Percentiles rank a stretch among this genome's conserved stretches.
Conservation (phyloP, 2,797 vertebrate species). For the Oryzias dopingdopingensis region DNA sequence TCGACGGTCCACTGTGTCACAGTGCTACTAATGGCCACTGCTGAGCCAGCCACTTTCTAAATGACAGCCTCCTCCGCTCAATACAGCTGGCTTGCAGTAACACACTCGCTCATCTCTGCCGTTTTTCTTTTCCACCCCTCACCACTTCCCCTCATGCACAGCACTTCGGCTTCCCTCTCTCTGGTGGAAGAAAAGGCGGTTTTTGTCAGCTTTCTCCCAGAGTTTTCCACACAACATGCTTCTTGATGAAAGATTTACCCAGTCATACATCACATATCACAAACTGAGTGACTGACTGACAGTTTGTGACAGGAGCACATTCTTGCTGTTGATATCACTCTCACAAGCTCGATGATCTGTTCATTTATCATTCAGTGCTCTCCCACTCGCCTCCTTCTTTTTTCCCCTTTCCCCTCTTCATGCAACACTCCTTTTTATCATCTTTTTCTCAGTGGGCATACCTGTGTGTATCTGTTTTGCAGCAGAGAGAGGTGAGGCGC, state of each 20-base stretch:
- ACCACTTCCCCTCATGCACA: slow-evolving; percentile 45
- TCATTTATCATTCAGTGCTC: slow-evolving; percentile 57
- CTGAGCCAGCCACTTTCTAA: slow-evolving; percentile 78
- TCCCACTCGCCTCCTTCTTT: slow-evolving; percentile 31
- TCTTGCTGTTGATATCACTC: slow-evolving; percentile 44
- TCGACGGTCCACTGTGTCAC: slow-evolving; percentile 70
- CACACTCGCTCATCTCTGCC: slow-evolving; percentile 34
- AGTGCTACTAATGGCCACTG: slow-evolving; percentile 73
- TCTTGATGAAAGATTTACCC: slow-evolving; percentile 55
- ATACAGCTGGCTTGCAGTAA: slow-evolving; percentile 70
- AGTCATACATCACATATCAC: slow-evolving; percentile 51
- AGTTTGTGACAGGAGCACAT: slow-evolving; percentile 40
- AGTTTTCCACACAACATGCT: slow-evolving; percentile 51
- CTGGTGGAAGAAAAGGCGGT: slow-evolving; percentile 37
- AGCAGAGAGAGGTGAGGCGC: slow-evolving; percentile 35
- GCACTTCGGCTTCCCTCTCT: slow-evolving; percentile 28
- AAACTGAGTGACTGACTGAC: slow-evolving; percentile 47
- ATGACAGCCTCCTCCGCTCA: slow-evolving; percentile 74
- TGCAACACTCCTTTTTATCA: slow-evolving; percentile 49
- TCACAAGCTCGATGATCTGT: slow-evolving; percentile 39
- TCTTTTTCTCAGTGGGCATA: slow-evolving; percentile 37
- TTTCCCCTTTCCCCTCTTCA: slow-evolving; percentile 36
- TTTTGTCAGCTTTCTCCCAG: slow-evolving; percentile 51
- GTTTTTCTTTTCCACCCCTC: slow-evolving; percentile 20
- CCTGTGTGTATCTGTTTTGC: slow-evolving; percentile 22